A percentile compares a stretch with the other conserved stretches of the same genome.
These are phyloP conservation scores for Okapia johnstoni DNA, from an alignment of 2,113 vertebrate species.

Conservation along the genomic window DNA sequence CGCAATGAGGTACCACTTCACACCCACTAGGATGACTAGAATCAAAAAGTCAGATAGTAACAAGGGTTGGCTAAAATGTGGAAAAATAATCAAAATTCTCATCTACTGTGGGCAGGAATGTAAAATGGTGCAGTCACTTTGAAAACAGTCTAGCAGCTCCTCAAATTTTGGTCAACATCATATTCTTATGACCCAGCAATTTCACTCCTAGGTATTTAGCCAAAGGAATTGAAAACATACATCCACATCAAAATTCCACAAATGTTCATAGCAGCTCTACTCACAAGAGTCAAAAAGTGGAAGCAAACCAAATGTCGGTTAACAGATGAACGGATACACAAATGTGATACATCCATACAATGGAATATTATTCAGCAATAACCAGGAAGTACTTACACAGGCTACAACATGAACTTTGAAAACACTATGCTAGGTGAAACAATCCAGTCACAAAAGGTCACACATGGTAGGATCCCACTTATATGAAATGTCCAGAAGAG, in stretches of 20 bases:
- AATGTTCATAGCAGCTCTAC: background rate
- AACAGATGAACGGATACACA: background rate
- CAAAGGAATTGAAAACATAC: background rate
- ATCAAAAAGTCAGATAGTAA: background rate
- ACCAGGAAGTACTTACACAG: background rate
- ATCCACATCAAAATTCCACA: background rate
- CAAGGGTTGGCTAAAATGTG: background rate
- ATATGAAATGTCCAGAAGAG: background rate
- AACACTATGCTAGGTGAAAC: background rate
- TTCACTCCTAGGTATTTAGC: background rate
- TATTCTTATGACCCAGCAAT: background rate
- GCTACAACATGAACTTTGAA: background rate
- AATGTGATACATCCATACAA: accelerated
- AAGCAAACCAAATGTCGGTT: background rate
- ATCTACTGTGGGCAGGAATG: accelerated
- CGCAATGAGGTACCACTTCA: background rate
- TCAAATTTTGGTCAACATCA: background rate
- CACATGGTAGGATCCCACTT: background rate
- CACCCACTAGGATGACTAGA: background rate
- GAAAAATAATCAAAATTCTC: background rate
- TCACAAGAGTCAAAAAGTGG: background rate
- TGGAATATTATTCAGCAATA: background rate
- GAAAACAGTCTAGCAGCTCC: background rate
- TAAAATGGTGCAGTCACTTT: background rate
- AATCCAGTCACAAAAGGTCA: background rate